phyloP scores from a whole-genome alignment of 2,888 invertebrate genomes.

The Caenorhabditis virilis region DNA sequence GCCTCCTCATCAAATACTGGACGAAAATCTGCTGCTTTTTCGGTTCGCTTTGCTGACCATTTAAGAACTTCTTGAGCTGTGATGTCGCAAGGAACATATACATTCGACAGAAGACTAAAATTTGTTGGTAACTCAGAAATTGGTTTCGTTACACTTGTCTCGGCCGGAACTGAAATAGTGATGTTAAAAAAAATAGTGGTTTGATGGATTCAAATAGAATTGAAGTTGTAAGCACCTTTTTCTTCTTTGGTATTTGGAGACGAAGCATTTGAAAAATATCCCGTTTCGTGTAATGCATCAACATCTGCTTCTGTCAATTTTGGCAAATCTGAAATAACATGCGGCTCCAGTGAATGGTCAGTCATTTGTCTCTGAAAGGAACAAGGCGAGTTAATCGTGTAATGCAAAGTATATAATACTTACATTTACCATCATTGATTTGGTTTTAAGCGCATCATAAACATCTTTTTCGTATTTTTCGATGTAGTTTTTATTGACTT shows the following conservation, averaged over 20 bases:
- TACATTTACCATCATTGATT: constrained; percentile 12
- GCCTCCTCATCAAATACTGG: constrained; percentile 61
- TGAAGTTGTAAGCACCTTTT: no score
- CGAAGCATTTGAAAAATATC: constrained; percentile 11
- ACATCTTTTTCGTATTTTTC: constrained; percentile 37
- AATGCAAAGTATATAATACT: no score
- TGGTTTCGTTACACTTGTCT: no score
- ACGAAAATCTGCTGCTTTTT: constrained; percentile 28
- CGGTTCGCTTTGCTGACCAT: constrained; percentile 27
- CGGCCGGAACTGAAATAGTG: no score
- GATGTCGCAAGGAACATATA: constrained; percentile 69
- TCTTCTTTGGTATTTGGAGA: neutral
- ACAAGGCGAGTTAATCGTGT: constrained; percentile 11
- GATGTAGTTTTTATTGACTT: constrained; percentile 70
- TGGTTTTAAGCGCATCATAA: constrained; percentile 34
- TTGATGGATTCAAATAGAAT: no score
- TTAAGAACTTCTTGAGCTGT: constrained; percentile 65
- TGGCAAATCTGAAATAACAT: constrained; percentile 11
- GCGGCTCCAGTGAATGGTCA: constrained; percentile 5
- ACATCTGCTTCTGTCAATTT: constrained; percentile 14
- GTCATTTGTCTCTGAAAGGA: constrained; percentile 13
- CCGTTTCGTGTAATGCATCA: constrained; percentile 4
- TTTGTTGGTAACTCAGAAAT: constrained; percentile 51
- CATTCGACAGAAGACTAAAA: constrained; percentile 58
- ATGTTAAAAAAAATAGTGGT: no score